Evolutionary conservation across 2,113 vertebrate genomes (phyloP).

Genomic region (Eolophus roseicapilla): DNA sequence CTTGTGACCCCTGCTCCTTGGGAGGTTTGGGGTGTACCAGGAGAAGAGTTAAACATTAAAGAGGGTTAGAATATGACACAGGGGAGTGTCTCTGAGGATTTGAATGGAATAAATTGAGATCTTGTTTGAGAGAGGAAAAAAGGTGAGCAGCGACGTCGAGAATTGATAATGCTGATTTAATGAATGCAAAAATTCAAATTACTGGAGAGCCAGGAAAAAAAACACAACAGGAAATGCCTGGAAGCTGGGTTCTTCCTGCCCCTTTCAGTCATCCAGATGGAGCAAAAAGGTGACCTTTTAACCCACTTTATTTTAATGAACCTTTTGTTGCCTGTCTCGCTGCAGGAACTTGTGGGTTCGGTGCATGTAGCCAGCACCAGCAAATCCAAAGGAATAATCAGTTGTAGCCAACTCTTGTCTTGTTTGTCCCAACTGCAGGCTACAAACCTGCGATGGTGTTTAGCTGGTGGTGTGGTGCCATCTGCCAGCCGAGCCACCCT

Average conservation of each 20-base stretch:
- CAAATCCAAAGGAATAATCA: not conserved
- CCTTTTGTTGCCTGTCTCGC: not conserved
- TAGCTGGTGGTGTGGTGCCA: not conserved
- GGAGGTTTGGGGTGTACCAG: not conserved
- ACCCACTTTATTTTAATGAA: not conserved
- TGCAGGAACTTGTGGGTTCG: not conserved
- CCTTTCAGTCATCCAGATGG: not conserved
- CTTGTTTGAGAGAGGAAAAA: not conserved
- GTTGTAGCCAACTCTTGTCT: not conserved
- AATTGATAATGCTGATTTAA: not conserved
- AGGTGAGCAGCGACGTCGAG: not conserved
- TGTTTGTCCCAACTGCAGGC: not conserved
- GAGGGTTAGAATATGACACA: not conserved
- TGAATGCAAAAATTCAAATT: not conserved
- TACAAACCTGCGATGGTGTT: fast-evolving
- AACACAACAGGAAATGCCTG: not conserved
- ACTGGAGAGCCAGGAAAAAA: not conserved
- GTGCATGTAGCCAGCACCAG: not conserved
- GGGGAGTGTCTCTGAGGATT: not conserved
- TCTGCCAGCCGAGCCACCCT: not conserved
- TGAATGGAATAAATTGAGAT: not conserved
- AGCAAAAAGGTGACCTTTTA: not conserved
- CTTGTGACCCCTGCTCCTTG: not conserved
- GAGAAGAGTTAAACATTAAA: not conserved
- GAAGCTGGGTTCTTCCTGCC: not conserved